Evolutionary conservation across 1,140 invertebrate species (phyloP), one percentile per base, ranked within the genome.

Genomic region (Dreissena polymorpha): DNA sequence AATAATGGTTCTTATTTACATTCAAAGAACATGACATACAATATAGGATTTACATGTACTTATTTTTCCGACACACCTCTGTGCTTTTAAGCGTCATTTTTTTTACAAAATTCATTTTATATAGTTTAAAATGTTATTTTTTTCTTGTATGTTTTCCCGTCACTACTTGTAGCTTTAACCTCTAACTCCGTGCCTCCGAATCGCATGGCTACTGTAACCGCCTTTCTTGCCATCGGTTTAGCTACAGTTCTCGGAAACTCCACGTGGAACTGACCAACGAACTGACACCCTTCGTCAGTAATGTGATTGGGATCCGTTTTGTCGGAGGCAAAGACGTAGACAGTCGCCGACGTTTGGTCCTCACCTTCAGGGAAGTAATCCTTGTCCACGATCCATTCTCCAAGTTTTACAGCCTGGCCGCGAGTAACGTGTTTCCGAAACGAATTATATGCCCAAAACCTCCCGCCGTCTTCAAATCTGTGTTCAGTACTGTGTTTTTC

Each of bases 111-210:
- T 39, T 39, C 39, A 39, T 39, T 39, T 39, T 39, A 8, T 39
- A 39, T 39, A 39, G 39, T 39, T 39, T 39, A 39, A 39, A 39
- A 39, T 39, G 2, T 39, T 23, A 78, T 16, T 23, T 50, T 78
- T 21, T 53, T 70, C 25, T 67, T 78, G 50, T 53, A 69, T 10
- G n/a, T 50, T 57, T 70, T 53, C 0, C 67, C 67, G 8, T 39
- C 39, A 39, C 3, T 39, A 39, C 8, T 39, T 39, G 39, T 39
- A n/a, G 76, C 67, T 25, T 57, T 68, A 21, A 78, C 76, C 25
- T 78, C 67, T 10, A 78, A 53, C 21, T 78, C 76, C 29, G 76
- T 78, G 25, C 76, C 76, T 16, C 76, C 76, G 23, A 78, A 78
- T 29, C 76, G 51, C 76, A 78, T 78, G 14, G 76, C 49, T n/a